A percentile compares a stretch with the other conserved stretches of the same genome.
phyloP scores from a whole-genome alignment of 2,113 vertebrate genomes.

The Epinephelus lanceolatus region DNA sequence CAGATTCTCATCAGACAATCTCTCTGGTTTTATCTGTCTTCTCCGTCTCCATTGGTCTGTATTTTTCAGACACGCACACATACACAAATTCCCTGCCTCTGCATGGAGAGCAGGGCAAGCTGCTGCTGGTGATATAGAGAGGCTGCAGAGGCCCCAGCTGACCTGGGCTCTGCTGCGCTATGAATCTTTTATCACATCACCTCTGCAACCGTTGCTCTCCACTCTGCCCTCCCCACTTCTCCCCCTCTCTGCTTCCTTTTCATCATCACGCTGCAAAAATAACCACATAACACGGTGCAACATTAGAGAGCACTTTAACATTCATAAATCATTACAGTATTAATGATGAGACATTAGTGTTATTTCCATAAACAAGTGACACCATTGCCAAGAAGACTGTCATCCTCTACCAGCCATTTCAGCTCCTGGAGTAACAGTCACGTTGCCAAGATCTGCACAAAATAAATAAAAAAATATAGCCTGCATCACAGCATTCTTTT shows the following conservation, averaged over 20 bases:
- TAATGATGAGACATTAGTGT: slow-evolving; percentile 13
- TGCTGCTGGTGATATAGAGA: slow-evolving; percentile 57
- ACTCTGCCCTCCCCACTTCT: background rate
- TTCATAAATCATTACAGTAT: slow-evolving; percentile 11
- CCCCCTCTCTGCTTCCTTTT: slow-evolving; percentile 9
- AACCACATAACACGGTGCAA: slow-evolving; percentile 14
- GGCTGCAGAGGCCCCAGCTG: slow-evolving; percentile 70
- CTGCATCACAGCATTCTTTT: background rate
- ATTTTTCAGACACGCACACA: slow-evolving; percentile 9
- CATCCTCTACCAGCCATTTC: background rate
- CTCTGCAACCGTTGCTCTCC: slow-evolving; percentile 63
- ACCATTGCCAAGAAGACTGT: background rate
- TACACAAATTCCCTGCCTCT: slow-evolving; percentile 22
- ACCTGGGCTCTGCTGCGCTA: slow-evolving; percentile 64
- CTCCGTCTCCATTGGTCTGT: background rate
- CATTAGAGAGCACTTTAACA: slow-evolving; percentile 4
- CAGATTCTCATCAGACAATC: slow-evolving; percentile 3
- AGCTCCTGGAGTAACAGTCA: background rate
- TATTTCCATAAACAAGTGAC: slow-evolving; percentile 9
- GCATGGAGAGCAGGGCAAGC: slow-evolving; percentile 27
- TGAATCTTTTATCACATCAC: slow-evolving; percentile 80
- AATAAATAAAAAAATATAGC: background rate
- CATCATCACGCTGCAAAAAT: slow-evolving; percentile 31
- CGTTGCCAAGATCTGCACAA: background rate
- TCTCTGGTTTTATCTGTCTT: background rate